A percentile compares a stretch with the other conserved stretches of the same genome.
phyloP scores from a whole-genome alignment of 1,140 invertebrate genomes.

The Chlorops oryzae region DNA sequence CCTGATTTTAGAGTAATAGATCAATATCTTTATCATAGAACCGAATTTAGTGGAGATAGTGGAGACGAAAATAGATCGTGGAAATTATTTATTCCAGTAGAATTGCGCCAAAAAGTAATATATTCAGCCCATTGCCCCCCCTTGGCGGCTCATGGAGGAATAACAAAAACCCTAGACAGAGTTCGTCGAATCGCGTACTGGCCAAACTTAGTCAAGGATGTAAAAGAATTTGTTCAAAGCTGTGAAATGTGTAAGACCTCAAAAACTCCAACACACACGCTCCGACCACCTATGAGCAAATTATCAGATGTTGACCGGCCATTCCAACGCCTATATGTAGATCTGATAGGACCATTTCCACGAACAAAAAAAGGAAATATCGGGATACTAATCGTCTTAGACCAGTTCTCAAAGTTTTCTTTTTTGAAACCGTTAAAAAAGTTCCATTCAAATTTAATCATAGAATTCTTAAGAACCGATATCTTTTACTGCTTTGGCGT shows the following conservation, averaged over 20 bases:
- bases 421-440: background rate
- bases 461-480: background rate
- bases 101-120: background rate
- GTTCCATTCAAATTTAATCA: background rate
- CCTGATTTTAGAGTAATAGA: background rate
- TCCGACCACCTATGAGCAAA: no score
- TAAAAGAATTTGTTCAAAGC: background rate
- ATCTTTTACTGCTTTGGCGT: constrained; percentile 6
- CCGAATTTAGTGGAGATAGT: no score
- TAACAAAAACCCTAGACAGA: no score
- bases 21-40: no score
- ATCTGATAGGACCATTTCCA: no score
- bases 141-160: background rate
- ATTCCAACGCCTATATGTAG: no score
- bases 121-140: background rate
- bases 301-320: no score
- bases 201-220: background rate
- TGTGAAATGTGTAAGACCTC: background rate
- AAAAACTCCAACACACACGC: background rate
- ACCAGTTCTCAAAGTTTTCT: no score
- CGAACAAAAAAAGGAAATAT: no score
- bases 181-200: no score
- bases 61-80: background rate
- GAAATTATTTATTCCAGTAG: background rate
- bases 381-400: no score